These are phyloP conservation scores for Triplophysa dalaica DNA, from an alignment of 2,113 vertebrate genomes.

Conservation along the genomic window DNA sequence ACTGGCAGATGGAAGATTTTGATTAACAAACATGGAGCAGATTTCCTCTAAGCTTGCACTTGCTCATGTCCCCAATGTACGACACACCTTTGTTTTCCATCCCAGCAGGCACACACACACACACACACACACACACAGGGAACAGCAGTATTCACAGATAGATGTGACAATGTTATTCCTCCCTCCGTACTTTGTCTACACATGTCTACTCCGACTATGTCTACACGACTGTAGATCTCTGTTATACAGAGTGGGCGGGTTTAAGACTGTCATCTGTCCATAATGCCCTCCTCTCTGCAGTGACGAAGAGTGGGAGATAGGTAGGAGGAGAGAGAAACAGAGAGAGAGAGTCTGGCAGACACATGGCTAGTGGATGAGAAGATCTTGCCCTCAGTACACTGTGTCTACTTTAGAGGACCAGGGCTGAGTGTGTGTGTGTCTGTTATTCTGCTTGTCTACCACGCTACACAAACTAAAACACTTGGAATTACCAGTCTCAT, in stretches of 20 bases:
- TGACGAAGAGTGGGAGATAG: slow-evolving; percentile 69
- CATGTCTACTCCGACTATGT: slow-evolving; percentile 9
- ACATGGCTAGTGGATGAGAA: slow-evolving; percentile 81
- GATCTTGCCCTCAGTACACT: slow-evolving; percentile 69
- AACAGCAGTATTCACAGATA: slow-evolving; percentile 10
- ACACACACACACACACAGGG: neutral
- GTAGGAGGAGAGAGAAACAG: slow-evolving; percentile 62
- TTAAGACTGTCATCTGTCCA: slow-evolving; percentile 65
- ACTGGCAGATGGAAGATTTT: slow-evolving; percentile 2
- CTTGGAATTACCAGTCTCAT: slow-evolving; percentile 56
- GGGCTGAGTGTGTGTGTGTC: slow-evolving; percentile 34
- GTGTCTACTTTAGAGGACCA: slow-evolving; percentile 63
- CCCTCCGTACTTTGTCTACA: slow-evolving; percentile 19
- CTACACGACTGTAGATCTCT: slow-evolving; percentile 14
- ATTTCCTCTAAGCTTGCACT: slow-evolving; percentile 28
- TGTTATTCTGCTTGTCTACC: slow-evolving; percentile 48
- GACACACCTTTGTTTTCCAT: slow-evolving; percentile 39
- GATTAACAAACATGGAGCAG: slow-evolving; percentile 19
- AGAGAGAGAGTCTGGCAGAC: slow-evolving; percentile 64
- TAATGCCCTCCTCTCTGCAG: slow-evolving; percentile 77
- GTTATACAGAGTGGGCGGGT: slow-evolving; percentile 70
- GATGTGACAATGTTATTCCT: slow-evolving; percentile 38
- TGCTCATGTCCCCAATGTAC: slow-evolving; percentile 13
- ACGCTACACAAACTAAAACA: slow-evolving; percentile 53
- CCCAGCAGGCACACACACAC: neutral